Evolutionary conservation across 1,140 invertebrate species (phyloP).

Genomic region (Drosophila lowei): DNA sequence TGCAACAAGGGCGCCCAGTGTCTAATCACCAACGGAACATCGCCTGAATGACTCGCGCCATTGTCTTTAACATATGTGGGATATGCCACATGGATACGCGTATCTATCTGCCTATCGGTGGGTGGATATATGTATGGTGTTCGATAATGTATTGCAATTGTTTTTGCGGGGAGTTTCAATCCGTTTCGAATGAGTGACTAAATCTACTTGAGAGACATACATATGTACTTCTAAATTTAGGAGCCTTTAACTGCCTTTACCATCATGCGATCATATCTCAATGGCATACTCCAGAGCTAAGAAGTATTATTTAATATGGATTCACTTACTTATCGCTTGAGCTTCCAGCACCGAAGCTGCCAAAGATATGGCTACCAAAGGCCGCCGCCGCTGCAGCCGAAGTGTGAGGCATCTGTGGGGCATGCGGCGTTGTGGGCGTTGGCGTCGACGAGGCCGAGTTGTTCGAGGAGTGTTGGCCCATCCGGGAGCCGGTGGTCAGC

Average conservation of each 20-base stretch:
- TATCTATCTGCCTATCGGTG: too few species aligned
- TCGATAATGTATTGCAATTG: background rate
- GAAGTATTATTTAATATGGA: too few species aligned
- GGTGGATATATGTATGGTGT: background rate
- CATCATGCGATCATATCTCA: too few species aligned
- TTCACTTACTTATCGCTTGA: conserved; percentile 67
- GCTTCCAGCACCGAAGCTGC: conserved; percentile 66
- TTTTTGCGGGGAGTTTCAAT: conserved; percentile 5
- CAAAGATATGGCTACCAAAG: conserved; percentile 77
- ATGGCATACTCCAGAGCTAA: too few species aligned
- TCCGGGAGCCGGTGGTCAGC: conserved; percentile 65
- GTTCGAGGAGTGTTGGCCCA: conserved; percentile 53
- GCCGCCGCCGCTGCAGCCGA: conserved; percentile 68
- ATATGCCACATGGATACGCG: conserved; percentile 9
- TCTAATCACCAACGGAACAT: conserved; percentile 59
- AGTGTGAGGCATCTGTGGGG: conserved; percentile 55
- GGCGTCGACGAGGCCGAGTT: conserved; percentile 71
- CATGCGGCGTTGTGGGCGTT: conserved; percentile 64
- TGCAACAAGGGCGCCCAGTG: conserved; percentile 33
- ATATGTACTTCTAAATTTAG: too few species aligned
- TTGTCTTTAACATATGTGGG: conserved; percentile 51
- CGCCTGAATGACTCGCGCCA: conserved; percentile 26
- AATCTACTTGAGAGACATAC: too few species aligned
- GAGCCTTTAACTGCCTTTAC: too few species aligned
- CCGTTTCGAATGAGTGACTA: conserved; percentile 4